Conservation (phyloP, 2,888 invertebrate genomes). For the Heliconius ismenius region DNA sequence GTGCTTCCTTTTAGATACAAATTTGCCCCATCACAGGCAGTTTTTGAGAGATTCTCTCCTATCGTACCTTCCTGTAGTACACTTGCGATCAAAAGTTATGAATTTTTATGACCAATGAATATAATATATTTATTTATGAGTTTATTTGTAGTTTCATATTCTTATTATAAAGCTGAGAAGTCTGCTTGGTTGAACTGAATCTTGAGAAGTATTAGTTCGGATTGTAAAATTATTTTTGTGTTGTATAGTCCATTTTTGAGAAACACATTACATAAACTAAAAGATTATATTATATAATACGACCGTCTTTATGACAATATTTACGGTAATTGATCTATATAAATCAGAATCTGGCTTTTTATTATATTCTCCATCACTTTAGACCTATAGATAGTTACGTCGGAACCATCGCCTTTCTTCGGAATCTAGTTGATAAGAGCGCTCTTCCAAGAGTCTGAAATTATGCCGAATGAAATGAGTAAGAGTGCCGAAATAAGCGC, state of each 20-base stretch:
- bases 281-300: too few relatives aligned
- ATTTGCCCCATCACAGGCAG: constrained; percentile 34
- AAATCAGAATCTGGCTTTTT: too few relatives aligned
- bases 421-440: too few relatives aligned
- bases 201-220: background rate
- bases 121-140: background rate
- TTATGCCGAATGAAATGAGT: too few relatives aligned
- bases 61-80: background rate
- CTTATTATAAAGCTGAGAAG: background rate
- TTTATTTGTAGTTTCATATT: background rate
- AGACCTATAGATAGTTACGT: too few relatives aligned
- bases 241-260: background rate
- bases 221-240: background rate
- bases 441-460: too few relatives aligned
- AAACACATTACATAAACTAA: background rate
- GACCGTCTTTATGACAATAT: too few relatives aligned
- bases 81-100: constrained; percentile 19
- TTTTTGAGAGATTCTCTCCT: constrained; percentile 29
- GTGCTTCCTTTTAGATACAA: constrained; percentile 36
- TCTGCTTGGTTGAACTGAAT: background rate
- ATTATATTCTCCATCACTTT: too few relatives aligned
- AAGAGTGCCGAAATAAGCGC: too few relatives aligned
- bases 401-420: too few relatives aligned
- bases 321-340: too few relatives aligned
- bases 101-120: constrained; percentile 8